These are phyloP conservation scores for Antheraea assamensis DNA, from an alignment of 2,888 invertebrate species.

Conservation along the genomic window DNA sequence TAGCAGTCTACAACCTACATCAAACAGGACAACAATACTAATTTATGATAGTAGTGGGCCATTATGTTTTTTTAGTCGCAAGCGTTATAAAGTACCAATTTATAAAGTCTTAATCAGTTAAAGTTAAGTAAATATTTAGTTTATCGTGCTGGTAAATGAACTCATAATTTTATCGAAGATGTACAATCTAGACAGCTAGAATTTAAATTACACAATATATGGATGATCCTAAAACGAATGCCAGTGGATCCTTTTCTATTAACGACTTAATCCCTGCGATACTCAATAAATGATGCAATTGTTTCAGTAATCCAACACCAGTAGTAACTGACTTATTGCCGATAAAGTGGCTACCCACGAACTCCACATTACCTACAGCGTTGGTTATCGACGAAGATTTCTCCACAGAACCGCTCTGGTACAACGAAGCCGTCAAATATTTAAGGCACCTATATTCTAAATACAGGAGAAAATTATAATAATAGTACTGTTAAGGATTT, in stretches of 20 bases:
- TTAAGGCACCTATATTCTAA: slow-evolving; percentile 55
- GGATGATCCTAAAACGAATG: neutral
- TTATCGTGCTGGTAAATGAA: neutral
- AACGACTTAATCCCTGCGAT: neutral
- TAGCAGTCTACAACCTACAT: neutral
- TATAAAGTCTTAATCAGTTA: neutral
- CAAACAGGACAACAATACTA: no score
- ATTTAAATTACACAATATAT: no score
- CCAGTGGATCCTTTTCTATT: neutral
- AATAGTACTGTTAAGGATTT: neutral
- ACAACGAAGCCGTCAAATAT: slow-evolving; percentile 48
- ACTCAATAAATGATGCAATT: neutral
- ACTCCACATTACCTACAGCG: slow-evolving; percentile 38
- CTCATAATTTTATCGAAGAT: neutral
- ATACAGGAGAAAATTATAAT: slow-evolving; percentile 42
- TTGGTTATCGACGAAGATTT: slow-evolving; percentile 56
- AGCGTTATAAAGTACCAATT: neutral
- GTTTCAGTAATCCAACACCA: slow-evolving; percentile 64
- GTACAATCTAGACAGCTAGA: neutral
- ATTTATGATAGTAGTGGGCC: no score
- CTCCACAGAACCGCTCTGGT: slow-evolving; percentile 52
- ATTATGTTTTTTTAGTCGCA: neutral
- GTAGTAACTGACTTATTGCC: slow-evolving; percentile 43
- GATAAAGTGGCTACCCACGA: slow-evolving; percentile 51
- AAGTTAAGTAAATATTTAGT: neutral